phyloP scores from a whole-genome alignment of 2,888 invertebrate genomes.

The Bedellia somnulentella region DNA sequence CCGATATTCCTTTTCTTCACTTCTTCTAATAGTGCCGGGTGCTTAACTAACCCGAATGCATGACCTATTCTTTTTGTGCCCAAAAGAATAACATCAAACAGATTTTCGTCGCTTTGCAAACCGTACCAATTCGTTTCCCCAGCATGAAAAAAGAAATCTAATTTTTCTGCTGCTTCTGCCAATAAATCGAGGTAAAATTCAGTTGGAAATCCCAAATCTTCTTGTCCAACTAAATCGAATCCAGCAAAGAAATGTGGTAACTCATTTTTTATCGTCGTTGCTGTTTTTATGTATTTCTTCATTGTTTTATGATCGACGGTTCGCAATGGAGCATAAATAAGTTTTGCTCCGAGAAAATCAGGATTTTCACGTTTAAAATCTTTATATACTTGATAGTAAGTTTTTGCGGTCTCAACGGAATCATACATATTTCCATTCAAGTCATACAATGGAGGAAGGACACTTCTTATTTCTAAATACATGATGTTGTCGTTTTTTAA shows the following conservation, averaged over 20 bases:
- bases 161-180: slow-evolving; percentile 33
- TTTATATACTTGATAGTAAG: slow-evolving; percentile 58
- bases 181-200: slow-evolving; percentile 61
- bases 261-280: slow-evolving; percentile 34
- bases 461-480: slow-evolving; percentile 69
- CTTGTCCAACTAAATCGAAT: slow-evolving; percentile 82
- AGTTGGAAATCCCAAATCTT: slow-evolving; percentile 69
- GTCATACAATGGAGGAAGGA: slow-evolving; percentile 66
- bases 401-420: slow-evolving; percentile 50
- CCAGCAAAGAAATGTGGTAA: slow-evolving; percentile 74
- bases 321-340: slow-evolving; percentile 70
- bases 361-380: slow-evolving; percentile 62
- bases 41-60: slow-evolving; percentile 72
- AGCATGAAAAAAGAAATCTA: slow-evolving; percentile 76
- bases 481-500: slow-evolving; percentile 69
- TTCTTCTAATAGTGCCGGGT: slow-evolving; percentile 66
- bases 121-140: slow-evolving; percentile 82
- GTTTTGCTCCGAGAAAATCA: slow-evolving; percentile 67
- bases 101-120: slow-evolving; percentile 67
- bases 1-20: slow-evolving; percentile 65
- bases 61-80: slow-evolving; percentile 77
- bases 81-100: slow-evolving; percentile 73
- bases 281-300: slow-evolving; percentile 42
- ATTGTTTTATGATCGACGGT: slow-evolving; percentile 34
- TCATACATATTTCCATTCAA: slow-evolving; percentile 62